Evolutionary conservation across 2,888 invertebrate species (phyloP).

Genomic region (Caenorhabditis sp.): DNA sequence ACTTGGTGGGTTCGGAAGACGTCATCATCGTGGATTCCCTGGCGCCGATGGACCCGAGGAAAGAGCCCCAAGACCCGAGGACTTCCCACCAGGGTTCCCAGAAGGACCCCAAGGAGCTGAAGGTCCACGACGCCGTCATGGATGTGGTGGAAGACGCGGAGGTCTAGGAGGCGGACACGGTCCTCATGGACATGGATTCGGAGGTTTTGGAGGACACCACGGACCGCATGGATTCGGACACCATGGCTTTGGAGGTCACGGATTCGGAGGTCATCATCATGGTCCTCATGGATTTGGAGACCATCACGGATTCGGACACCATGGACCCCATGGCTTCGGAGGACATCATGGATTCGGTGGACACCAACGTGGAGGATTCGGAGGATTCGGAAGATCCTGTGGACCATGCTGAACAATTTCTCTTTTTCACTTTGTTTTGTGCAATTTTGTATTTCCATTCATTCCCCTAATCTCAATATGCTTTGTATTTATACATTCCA

Average conservation of each 20-base stretch:
- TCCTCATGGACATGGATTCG: constrained; percentile 43
- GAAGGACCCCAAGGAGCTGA: neutral
- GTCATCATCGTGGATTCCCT: constrained; percentile 5
- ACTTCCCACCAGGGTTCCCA: constrained; percentile 1
- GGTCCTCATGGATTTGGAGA: neutral
- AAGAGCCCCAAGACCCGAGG: neutral
- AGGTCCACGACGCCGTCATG: constrained; percentile 11
- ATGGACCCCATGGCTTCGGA: neutral
- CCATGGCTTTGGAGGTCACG: constrained; percentile 9
- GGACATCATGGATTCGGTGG: constrained; percentile 10
- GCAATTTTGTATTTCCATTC: too few relatives aligned
- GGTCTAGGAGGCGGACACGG: too few relatives aligned
- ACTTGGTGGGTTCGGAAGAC: neutral
- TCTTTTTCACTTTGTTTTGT: too few relatives aligned
- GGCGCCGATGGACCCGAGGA: neutral
- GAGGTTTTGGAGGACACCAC: constrained; percentile 13
- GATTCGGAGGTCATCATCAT: constrained; percentile 1
- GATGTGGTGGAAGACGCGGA: neutral
- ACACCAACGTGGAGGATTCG: neutral
- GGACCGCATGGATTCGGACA: constrained; percentile 10
- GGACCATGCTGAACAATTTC: too few relatives aligned
- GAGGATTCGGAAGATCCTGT: too few relatives aligned
- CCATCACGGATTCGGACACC: neutral
- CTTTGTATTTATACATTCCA: too few relatives aligned
- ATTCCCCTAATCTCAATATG: too few relatives aligned